Evolutionary conservation across 2,797 vertebrate genomes (phyloP).

Genomic region (Galagoides demidoff): DNA sequence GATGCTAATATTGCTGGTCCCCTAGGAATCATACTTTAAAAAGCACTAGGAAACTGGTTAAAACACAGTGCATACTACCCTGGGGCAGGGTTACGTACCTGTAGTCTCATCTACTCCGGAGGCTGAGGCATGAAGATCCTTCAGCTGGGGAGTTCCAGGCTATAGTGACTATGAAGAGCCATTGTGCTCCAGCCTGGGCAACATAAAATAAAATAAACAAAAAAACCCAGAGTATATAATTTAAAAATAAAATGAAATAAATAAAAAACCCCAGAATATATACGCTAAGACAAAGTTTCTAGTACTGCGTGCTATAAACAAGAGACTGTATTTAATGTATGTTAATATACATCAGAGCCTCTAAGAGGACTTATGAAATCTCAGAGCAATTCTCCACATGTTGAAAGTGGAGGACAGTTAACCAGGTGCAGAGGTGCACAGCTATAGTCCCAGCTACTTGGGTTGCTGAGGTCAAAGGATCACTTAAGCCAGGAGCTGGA

Average conservation of each 20-base stretch:
- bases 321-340: neutral
- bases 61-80: neutral
- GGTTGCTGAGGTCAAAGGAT: neutral
- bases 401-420: neutral
- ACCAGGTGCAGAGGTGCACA: neutral
- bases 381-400: neutral
- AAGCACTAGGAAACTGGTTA: neutral
- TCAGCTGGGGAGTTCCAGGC: neutral
- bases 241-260: neutral
- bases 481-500: neutral
- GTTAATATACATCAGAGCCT: neutral
- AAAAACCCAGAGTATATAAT: neutral
- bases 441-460: neutral
- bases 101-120: neutral
- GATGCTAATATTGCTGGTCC: neutral
- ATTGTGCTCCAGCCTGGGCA: neutral
- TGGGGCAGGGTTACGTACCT: neutral
- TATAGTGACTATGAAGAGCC: neutral
- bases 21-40: neutral
- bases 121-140: neutral
- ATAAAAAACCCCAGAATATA: no score
- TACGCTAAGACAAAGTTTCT: neutral
- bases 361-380: neutral
- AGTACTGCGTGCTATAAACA: no score
- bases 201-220: no score